Evolutionary conservation across 2,113 vertebrate species (phyloP).

Genomic region (Scortum barcoo): DNA sequence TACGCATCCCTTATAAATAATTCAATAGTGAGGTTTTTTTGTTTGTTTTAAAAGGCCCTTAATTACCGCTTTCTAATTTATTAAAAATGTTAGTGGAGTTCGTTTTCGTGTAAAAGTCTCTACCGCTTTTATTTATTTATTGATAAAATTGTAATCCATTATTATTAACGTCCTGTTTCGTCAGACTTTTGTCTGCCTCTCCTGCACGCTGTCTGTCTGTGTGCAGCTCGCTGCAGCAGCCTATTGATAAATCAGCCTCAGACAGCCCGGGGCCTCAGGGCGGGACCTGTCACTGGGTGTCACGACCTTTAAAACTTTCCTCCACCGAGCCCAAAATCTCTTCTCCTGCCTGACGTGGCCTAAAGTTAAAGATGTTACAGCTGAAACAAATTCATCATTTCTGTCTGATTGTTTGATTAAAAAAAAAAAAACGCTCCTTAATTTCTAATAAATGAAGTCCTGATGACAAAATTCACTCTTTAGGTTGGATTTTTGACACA

Average conservation of each 20-base stretch:
- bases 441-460: not conserved
- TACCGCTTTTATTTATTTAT: too few relatives aligned
- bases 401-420: too few relatives aligned
- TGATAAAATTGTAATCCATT: not conserved
- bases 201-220: not conserved
- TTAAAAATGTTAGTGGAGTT: not conserved
- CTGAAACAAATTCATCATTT: not conserved
- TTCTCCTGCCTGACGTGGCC: slow-evolving; percentile 27
- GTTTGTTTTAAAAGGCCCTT: not conserved
- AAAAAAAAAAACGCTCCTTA: too few relatives aligned
- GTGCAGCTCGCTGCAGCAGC: slow-evolving; percentile 16
- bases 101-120: not conserved
- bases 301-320: slow-evolving; percentile 86
- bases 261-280: slow-evolving; percentile 84
- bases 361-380: slow-evolving; percentile 5
- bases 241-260: slow-evolving; percentile 75
- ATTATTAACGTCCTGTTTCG: not conserved
- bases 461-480: not conserved
- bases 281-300: slow-evolving; percentile 84
- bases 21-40: not conserved
- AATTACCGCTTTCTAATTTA: not conserved
- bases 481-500: not conserved
- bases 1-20: not conserved
- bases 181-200: not conserved
- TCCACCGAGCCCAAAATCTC: slow-evolving; percentile 61